Percentiles rank a stretch among this genome's conserved stretches.
These are phyloP conservation scores for Chloropsis cyanopogon DNA, from an alignment of 2,113 vertebrate species.

Conservation along the genomic window DNA sequence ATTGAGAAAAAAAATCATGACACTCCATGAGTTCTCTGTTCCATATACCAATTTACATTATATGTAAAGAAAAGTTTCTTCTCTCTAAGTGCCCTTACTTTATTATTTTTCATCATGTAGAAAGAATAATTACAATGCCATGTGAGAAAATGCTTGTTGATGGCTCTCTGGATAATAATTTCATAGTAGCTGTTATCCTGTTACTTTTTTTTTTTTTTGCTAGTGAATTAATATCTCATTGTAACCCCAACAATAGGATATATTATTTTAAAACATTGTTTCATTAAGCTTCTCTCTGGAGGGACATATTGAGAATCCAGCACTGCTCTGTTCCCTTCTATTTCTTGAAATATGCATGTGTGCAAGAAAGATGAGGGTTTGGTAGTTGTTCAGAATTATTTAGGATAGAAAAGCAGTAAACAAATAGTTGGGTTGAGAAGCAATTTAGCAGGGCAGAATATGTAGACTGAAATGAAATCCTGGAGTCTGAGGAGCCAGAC, in stretches of 20 bases:
- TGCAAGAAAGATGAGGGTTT: background rate
- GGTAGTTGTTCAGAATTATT: background rate
- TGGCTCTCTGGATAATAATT: slow-evolving; percentile 47
- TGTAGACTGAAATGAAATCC: background rate
- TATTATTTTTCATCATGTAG: slow-evolving; percentile 19
- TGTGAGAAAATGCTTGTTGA: slow-evolving; percentile 45
- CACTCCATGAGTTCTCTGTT: slow-evolving; percentile 50
- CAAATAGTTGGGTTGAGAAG: background rate
- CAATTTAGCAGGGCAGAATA: background rate
- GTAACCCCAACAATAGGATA: slow-evolving; percentile 44
- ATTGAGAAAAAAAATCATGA: slow-evolving; percentile 28
- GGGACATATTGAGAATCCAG: background rate
- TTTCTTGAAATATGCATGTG: background rate
- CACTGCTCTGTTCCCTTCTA: background rate
- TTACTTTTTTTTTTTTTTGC: slow-evolving; percentile 29
- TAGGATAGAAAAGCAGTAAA: background rate
- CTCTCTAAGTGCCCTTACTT: slow-evolving; percentile 13
- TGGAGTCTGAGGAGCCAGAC: background rate
- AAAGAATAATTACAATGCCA: slow-evolving; percentile 29
- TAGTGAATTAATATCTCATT: slow-evolving; percentile 55
- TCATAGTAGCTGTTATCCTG: slow-evolving; percentile 37
- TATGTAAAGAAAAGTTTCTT: slow-evolving; percentile 60
- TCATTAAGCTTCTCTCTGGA: slow-evolving; percentile 49
- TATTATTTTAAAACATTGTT: slow-evolving; percentile 27
- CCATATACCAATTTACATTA: slow-evolving; percentile 41